A percentile compares a stretch with the other conserved stretches of the same genome.
These are phyloP conservation scores for Protonibea diacanthus DNA, from an alignment of 2,797 vertebrate genomes.

Conservation along the genomic window DNA sequence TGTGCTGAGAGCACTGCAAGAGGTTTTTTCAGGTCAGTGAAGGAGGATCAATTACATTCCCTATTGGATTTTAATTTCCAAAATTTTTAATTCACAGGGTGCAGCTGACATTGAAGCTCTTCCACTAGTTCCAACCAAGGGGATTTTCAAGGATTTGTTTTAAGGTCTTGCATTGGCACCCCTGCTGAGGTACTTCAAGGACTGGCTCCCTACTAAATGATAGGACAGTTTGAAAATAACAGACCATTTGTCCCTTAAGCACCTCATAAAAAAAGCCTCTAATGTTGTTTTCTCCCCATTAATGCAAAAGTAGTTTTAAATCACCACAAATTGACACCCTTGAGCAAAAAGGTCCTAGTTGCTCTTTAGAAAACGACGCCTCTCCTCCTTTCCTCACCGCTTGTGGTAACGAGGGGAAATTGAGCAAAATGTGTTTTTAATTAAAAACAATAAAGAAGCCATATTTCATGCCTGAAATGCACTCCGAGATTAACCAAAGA, in stretches of 20 bases:
- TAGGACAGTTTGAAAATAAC: conserved; percentile 61
- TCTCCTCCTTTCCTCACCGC: conserved; percentile 17
- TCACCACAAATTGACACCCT: conserved; percentile 72
- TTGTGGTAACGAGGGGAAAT: conserved; percentile 68
- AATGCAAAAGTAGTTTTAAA: conserved; percentile 77
- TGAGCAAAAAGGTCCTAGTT: conserved; percentile 51
- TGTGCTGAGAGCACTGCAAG: conserved; percentile 20
- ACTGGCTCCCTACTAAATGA: conserved; percentile 52
- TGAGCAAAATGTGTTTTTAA: conserved; percentile 79
- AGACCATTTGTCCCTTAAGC: conserved; percentile 67
- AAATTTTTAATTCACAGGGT: conserved; percentile 40
- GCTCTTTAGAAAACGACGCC: conserved; percentile 43
- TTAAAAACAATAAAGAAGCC: conserved; percentile 70
- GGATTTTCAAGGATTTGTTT: conserved; percentile 32
- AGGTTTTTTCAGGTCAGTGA: conserved; percentile 46
- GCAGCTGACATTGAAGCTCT: conserved; percentile 37
- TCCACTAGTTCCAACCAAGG: background rate
- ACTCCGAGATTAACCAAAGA: conserved; percentile 53
- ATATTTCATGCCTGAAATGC: conserved; percentile 56
- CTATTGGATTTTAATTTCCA: conserved; percentile 57
- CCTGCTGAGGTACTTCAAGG: conserved; percentile 58
- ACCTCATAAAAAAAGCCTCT: conserved; percentile 67
- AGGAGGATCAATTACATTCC: conserved; percentile 48
- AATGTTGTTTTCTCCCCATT: conserved; percentile 75
- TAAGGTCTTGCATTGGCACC: conserved; percentile 28